Evolutionary conservation across 92 coral and sea anemone genomes (phyloP).

Genomic region (Montipora capitata): DNA sequence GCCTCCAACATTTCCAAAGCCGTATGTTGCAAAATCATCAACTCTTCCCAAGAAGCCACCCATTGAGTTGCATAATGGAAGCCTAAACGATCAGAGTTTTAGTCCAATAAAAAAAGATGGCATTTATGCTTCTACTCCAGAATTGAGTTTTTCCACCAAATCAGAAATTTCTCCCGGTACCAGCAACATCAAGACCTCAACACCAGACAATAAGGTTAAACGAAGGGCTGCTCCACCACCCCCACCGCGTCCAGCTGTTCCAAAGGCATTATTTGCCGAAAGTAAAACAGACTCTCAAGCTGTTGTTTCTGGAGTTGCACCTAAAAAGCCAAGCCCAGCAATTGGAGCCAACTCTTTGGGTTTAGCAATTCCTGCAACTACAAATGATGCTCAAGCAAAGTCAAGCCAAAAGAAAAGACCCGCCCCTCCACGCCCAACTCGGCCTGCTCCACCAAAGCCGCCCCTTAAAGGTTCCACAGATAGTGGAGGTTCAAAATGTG

Average conservation of each 20-base stretch:
- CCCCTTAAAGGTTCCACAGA: constrained; percentile 16
- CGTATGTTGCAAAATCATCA: constrained; percentile 2
- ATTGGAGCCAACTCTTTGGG: neutral
- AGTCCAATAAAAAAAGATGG: constrained; percentile 47
- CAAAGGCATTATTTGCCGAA: constrained; percentile 15
- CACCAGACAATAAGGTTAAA: constrained; percentile 37
- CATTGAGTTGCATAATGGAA: neutral
- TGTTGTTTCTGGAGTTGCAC: neutral
- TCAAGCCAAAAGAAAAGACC: constrained; percentile 60
- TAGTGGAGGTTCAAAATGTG: neutral
- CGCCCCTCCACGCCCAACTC: constrained; percentile 77
- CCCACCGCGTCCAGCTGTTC: constrained; percentile 32
- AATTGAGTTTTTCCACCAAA: constrained; percentile 11
- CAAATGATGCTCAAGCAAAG: constrained; percentile 2
- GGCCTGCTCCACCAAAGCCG: constrained; percentile 76
- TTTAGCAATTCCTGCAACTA: neutral
- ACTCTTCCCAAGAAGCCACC: constrained; percentile 1
- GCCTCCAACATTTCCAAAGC: constrained; percentile 28
- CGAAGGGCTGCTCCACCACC: constrained; percentile 58
- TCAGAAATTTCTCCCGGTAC: constrained; percentile 11
- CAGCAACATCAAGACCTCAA: constrained; percentile 38
- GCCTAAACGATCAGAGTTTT: neutral
- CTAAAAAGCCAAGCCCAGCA: neutral
- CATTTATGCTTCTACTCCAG: constrained; percentile 41
- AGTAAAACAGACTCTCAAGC: neutral